Evolutionary conservation across 2,113 vertebrate species (phyloP).

Genomic region (Pionites leucogaster): DNA sequence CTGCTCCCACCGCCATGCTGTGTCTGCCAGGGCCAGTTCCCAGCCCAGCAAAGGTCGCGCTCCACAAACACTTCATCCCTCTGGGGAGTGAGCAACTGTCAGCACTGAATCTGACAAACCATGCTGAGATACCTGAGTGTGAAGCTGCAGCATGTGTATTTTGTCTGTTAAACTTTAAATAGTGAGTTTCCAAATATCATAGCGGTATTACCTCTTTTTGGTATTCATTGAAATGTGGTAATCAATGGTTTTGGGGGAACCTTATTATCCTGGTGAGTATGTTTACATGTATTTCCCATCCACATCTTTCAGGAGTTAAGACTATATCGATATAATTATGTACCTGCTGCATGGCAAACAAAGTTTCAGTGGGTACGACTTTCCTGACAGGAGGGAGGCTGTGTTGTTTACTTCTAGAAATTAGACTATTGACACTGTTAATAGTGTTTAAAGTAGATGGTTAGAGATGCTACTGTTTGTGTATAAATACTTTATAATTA

Average conservation of each 20-base stretch:
- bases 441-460: constrained; percentile 31
- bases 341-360: not conserved
- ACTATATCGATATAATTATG: not conserved
- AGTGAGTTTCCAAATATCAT: not conserved
- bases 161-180: not conserved
- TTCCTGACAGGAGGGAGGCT: not conserved
- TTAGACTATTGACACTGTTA: constrained; percentile 27
- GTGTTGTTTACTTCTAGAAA: constrained; percentile 25
- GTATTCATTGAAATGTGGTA: not conserved
- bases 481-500: constrained; percentile 33
- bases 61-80: not conserved
- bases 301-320: not conserved
- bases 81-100: not conserved
- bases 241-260: not conserved
- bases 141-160: not conserved
- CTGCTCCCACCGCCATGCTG: not conserved
- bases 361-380: not conserved
- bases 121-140: not conserved
- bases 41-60: not conserved
- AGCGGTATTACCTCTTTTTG: not conserved
- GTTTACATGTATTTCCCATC: not conserved
- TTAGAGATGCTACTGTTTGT: not conserved
- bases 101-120: not conserved
- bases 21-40: not conserved
- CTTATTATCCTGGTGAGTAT: not conserved